Evolutionary conservation across 2,113 vertebrate species (phyloP).

Genomic region (Megaceryle torquata): DNA sequence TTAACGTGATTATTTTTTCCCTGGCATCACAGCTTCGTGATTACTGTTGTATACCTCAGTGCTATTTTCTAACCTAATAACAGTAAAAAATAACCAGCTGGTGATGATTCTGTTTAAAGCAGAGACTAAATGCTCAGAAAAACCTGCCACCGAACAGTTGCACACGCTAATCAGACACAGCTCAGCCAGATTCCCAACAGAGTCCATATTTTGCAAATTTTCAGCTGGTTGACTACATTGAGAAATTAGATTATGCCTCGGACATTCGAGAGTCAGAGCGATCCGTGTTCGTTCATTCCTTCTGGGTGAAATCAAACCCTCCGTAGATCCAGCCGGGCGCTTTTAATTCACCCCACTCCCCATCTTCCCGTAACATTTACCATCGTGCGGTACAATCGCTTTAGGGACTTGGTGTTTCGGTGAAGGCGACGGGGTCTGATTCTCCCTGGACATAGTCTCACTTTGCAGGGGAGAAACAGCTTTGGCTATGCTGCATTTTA

Average conservation of each 20-base stretch:
- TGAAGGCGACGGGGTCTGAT: background rate
- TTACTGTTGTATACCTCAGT: conserved; percentile 73
- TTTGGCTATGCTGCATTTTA: background rate
- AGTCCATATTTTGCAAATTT: conserved; percentile 41
- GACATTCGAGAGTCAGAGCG: background rate
- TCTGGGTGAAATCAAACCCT: conserved; percentile 41
- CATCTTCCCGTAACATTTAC: conserved; percentile 20
- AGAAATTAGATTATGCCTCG: conserved; percentile 50
- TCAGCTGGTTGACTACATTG: conserved; percentile 35
- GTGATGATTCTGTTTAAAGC: conserved; percentile 68
- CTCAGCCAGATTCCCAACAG: conserved; percentile 46
- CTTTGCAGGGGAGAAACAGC: fast-evolving
- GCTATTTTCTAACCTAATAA: conserved; percentile 74
- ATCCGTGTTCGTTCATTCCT: background rate
- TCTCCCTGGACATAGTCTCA: background rate
- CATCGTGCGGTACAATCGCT: background rate
- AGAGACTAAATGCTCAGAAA: conserved; percentile 44
- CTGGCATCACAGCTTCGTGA: conserved; percentile 66
- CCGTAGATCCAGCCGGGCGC: background rate
- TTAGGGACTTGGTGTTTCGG: background rate
- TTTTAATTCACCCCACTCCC: conserved; percentile 30
- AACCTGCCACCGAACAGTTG: conserved; percentile 52
- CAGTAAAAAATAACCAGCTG: conserved; percentile 72
- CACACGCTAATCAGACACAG: conserved; percentile 47
- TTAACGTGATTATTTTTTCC: conserved; percentile 74